Base-by-base conservation (phyloP, 2,797 vertebrate genomes). In the Pogoniulus pusillus region DNA sequence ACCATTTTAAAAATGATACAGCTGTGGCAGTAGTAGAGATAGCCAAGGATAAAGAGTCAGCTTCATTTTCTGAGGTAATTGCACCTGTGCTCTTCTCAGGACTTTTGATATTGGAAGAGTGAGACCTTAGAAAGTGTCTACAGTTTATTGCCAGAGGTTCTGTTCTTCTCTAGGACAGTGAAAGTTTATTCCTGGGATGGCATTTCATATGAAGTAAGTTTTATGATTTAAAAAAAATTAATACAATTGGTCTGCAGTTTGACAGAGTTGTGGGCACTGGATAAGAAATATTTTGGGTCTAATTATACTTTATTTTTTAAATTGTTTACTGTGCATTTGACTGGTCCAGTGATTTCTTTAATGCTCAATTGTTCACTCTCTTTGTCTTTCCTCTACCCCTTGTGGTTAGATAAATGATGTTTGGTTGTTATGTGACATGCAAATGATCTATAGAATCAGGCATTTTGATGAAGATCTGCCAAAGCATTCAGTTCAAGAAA, bases 1-100 rank as follows among this genome's bases (percentile, higher is more conserved):
- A 55, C 78, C 90, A 30, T 92, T 92, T 90, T 90, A 88, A 64
- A 94, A 70, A 77, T 90, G 87, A 49, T 79, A 53, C 12, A 47
- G 87, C 68, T 94, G 69, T 58, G 80, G 68, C 75, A 63, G 37
- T 55, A 54, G 34, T 76, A 34, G 83, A 86, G 86, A 68, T 92
- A 53, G 83, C 78, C 83, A 82, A 84, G 88, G 90, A 77, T 85
- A 82, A 74, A 74, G 69, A 84, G 65, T 27, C 58, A 85, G 45
- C 66, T 55, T 82, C 69, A 55, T 89, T 91, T 91, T 86, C 84
- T 29, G 27, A 82, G 75, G 45, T 87, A 87, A 85, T 82, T 89
- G 41, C 51, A 77, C 86, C 69, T 77, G 47, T 85, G 32, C 26
- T 83, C 47, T 34, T 60, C 30, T 55, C 51, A 23, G 45, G 29